A percentile compares a stretch with the other conserved stretches of the same genome.
Conservation (phyloP, 2,113 vertebrate species). For the Carassius gibelio region DNA sequence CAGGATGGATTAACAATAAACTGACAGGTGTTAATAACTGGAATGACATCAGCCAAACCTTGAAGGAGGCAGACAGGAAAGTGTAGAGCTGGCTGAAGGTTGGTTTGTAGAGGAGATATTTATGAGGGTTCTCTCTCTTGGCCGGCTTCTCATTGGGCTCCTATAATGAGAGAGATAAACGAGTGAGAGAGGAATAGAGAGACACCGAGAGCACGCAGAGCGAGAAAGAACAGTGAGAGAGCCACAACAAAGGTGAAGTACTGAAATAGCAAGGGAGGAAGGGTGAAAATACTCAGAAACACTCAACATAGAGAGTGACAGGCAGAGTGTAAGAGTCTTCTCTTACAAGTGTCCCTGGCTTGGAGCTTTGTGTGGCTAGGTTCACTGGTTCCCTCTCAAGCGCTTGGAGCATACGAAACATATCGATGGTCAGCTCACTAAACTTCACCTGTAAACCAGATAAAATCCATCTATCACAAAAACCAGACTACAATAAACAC, state of each 20-base stretch:
- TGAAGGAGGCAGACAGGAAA: conserved; percentile 97
- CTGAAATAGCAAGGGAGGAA: conserved; percentile 10
- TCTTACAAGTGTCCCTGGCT: conserved; percentile 90
- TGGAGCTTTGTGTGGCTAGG: conserved; percentile 91
- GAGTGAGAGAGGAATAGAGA: conserved; percentile 37
- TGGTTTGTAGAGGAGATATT: conserved; percentile 96
- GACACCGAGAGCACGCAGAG: neutral
- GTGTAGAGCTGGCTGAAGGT: conserved; percentile 98
- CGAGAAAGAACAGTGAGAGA: conserved; percentile 19
- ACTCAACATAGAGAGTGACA: conserved; percentile 56
- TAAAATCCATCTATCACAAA: neutral
- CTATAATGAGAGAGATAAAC: conserved; percentile 67
- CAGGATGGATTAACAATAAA: neutral
- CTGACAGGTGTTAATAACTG: conserved; percentile 13
- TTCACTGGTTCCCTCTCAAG: conserved; percentile 95
- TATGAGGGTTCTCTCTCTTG: conserved; percentile 95
- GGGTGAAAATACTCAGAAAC: conserved; percentile 44
- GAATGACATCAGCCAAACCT: conserved; percentile 77
- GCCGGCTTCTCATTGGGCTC: conserved; percentile 93
- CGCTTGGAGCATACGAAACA: conserved; percentile 98
- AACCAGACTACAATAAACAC: neutral
- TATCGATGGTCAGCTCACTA: conserved; percentile 95
- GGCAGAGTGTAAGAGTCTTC: conserved; percentile 53
- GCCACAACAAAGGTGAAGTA: conserved; percentile 12
- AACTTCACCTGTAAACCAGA: conserved; percentile 87